Evolutionary conservation across 1,140 invertebrate genomes (phyloP), one percentile per base, ranked within the genome.

Genomic region (Prorops nasuta): DNA sequence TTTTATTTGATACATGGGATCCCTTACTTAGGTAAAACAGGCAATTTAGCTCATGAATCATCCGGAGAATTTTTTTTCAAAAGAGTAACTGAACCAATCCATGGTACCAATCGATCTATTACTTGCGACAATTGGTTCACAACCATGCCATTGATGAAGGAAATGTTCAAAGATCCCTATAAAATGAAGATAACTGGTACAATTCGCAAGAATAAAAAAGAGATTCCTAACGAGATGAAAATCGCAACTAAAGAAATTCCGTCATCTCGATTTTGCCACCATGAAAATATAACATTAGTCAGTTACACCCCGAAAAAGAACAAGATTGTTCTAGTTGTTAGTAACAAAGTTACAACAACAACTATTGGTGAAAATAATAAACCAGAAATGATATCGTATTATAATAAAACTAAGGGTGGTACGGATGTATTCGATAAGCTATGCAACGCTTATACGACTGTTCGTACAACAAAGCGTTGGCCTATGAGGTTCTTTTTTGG

Each of bases 81-180:
- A 19, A 10, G 49, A 49, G 20, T 45, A n/a, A 47, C 38, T 21
- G 24, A 20, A 40, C 51, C 52, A 12, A 60, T 69, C 24, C 22
- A 56, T 16, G 60, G 61, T 2, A 61, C 59, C 16, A 67, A 65
- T 35, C 50, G 64, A 16, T 65, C 61, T 48, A 37, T 73, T 14
- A 72, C 68, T n/a, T 57, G 56, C 50, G 71, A 69, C 39, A 69
- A 71, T 57, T 73, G 64, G 61, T 72, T 70, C 47, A 58, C 61
- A 18, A 60, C 57, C 12, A 49, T 66, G 10, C 46, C 60, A 37
- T 49, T 71, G 10, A 51, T 59, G 3, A 42, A 64, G 49, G 51
- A 42, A 22, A 44, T 69, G 32, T 21, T 58, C 12, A 44, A 61
- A 24, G 28, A 34, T 17, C 31, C 40, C 15, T 51, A 60, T 35